Conservation (phyloP, 2,797 vertebrate genomes). For the Clarias platycephalus region DNA sequence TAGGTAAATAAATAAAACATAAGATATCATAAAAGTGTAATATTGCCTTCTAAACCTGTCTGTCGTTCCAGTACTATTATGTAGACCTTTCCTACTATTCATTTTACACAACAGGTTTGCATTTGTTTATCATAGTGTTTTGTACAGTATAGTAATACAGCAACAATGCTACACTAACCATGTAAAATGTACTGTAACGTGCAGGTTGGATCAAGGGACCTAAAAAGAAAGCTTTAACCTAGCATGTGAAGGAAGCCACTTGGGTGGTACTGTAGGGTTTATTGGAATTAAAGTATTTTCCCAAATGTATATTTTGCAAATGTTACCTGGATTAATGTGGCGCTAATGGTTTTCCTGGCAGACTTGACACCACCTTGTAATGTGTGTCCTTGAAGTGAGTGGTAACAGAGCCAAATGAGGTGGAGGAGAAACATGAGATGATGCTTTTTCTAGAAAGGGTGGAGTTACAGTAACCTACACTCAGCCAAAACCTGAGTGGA, state of each 20-base stretch:
- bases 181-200: not conserved
- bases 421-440: not conserved
- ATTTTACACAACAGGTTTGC: not conserved
- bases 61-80: conserved; percentile 1
- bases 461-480: conserved; percentile 5
- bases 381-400: conserved; percentile 21
- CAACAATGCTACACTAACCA: not conserved
- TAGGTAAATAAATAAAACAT: not conserved
- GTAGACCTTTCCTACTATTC: not conserved
- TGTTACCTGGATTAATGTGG: not conserved
- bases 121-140: not conserved
- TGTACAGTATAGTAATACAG: not conserved
- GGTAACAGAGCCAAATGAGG: not conserved
- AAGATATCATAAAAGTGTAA: not conserved
- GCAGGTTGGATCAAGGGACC: not conserved
- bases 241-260: not conserved
- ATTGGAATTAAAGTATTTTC: not conserved
- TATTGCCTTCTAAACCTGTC: not conserved
- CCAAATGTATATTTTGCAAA: not conserved
- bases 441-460: conserved; percentile 14
- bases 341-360: conserved; percentile 24
- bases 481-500: not conserved
- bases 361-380: conserved; percentile 13
- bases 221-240: not conserved
- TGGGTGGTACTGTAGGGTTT: not conserved